Conservation (phyloP, 2,113 vertebrate species). For the Petromus typicus region DNA sequence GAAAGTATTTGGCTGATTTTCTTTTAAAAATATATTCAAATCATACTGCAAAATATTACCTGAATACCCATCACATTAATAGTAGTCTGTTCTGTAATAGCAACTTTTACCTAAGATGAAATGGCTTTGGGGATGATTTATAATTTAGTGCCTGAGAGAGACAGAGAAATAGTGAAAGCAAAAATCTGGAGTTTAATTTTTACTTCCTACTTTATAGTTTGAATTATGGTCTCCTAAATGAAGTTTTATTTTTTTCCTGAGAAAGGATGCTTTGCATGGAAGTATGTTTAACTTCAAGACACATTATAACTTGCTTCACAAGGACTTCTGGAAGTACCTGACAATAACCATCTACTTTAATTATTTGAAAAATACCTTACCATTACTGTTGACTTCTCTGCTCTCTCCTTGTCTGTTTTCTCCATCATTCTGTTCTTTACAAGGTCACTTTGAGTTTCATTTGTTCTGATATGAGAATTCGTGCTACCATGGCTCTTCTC, state of each 20-base stretch:
- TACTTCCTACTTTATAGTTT: not conserved
- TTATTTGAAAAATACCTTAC: not conserved
- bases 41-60: not conserved
- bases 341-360: not conserved
- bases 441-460: not conserved
- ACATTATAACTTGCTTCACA: not conserved
- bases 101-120: not conserved
- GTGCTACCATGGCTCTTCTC: not conserved
- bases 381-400: not conserved
- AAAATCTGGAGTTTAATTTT: not conserved
- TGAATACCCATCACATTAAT: not conserved
- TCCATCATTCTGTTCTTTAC: not conserved
- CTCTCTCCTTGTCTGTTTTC: not conserved
- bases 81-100: not conserved
- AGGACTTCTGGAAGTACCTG: not conserved
- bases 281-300: not conserved
- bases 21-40: not conserved
- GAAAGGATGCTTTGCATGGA: not conserved
- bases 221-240: not conserved
- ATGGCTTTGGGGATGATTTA: not conserved
- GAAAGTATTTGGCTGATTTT: conserved; percentile 32
- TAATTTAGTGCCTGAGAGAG: not conserved
- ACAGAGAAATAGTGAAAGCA: not conserved
- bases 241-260: not conserved
- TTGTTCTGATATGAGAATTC: not conserved